phyloP scores from a whole-genome alignment of 92 coral and sea anemone species.

The Paragorgia papillata region DNA sequence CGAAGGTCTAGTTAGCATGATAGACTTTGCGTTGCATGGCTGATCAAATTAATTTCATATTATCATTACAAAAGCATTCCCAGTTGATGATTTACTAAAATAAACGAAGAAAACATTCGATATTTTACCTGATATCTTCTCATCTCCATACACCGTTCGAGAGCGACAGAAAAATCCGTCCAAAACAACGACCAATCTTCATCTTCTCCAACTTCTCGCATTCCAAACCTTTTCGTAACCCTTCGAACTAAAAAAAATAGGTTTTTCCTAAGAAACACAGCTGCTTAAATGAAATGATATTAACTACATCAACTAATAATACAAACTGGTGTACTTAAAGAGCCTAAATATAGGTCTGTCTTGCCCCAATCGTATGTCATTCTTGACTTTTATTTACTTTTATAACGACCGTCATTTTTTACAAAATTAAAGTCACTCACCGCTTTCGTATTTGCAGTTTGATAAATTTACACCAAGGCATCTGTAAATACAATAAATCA shows the following conservation, averaged over 20 bases:
- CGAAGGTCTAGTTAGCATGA: too few species aligned
- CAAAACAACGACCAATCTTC: conserved; percentile 96
- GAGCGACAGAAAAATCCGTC: conserved; percentile 93
- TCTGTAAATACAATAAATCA: conserved; percentile 47
- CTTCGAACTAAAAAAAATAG: conserved; percentile 70
- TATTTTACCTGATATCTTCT: conserved; percentile 84
- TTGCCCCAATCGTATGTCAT: too few species aligned
- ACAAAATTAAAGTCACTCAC: conserved; percentile 53
- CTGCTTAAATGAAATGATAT: too few species aligned
- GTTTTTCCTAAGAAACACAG: too few species aligned
- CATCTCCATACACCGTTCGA: conserved; percentile 99
- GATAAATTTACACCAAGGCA: conserved; percentile 89
- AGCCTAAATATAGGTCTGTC: too few species aligned
- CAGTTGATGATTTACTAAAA: too few species aligned
- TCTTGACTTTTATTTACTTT: not conserved
- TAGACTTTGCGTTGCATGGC: too few species aligned
- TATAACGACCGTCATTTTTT: not conserved
- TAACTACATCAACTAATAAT: not conserved
- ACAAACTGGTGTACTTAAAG: not conserved
- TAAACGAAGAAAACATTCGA: too few species aligned
- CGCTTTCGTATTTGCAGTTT: conserved; percentile 96
- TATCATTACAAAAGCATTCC: too few species aligned
- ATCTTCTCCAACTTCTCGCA: conserved; percentile 99
- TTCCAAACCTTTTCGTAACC: conserved; percentile 88
- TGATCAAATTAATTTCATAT: not conserved